Percentiles rank a stretch among this genome's conserved stretches.
phyloP scores from a whole-genome alignment of 2,113 vertebrate genomes.

The Catharus fuscescens region DNA sequence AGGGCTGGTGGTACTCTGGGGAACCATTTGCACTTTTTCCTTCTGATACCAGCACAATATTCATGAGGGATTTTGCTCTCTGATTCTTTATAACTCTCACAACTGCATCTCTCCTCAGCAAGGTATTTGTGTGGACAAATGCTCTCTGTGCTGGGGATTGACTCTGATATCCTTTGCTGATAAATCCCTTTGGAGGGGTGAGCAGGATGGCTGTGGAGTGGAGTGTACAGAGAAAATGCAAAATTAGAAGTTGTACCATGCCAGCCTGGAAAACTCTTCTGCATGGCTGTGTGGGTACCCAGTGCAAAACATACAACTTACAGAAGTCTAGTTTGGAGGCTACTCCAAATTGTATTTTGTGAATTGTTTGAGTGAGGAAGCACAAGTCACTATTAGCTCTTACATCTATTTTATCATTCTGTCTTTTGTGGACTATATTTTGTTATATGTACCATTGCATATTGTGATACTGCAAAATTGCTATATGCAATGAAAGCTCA shows the following conservation, averaged over 20 bases:
- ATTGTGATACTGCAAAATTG: not conserved
- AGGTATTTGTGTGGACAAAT: not conserved
- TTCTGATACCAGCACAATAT: not conserved
- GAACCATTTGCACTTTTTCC: not conserved
- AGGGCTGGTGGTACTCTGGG: not conserved
- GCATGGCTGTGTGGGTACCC: rapidly evolving
- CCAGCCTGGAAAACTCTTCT: not conserved
- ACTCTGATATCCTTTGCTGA: not conserved
- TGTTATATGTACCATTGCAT: not conserved
- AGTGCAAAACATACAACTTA: not conserved
- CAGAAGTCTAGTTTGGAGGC: not conserved
- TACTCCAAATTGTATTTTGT: not conserved
- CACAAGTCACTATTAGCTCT: not conserved
- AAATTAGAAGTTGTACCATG: rapidly evolving
- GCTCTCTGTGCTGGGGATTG: not conserved
- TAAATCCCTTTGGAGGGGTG: rapidly evolving
- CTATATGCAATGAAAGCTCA: not conserved
- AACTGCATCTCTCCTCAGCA: rapidly evolving
- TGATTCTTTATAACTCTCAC: not conserved
- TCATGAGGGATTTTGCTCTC: not conserved
- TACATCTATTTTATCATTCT: not conserved
- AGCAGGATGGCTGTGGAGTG: not conserved
- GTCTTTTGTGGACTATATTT: not conserved
- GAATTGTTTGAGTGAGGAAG: not conserved
- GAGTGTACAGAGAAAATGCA: rapidly evolving